Conservation (phyloP, 2,797 vertebrate genomes). For the Macropus fuliginosus region DNA sequence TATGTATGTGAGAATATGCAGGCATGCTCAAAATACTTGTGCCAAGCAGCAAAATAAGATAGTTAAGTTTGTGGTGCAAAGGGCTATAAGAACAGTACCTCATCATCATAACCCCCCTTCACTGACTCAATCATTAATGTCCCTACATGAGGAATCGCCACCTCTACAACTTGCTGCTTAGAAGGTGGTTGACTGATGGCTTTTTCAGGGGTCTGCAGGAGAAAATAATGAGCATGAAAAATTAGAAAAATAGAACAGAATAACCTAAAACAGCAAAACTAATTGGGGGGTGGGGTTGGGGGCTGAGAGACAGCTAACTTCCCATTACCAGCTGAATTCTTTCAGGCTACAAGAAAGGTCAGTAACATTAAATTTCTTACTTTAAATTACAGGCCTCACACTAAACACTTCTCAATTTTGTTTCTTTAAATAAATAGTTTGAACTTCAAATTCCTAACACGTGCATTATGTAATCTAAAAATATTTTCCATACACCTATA, state of each 20-base stretch:
- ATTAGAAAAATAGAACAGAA: constrained; percentile 72
- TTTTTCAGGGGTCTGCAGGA: constrained; percentile 88
- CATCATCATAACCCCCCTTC: constrained; percentile 97
- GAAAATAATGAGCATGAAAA: constrained; percentile 80
- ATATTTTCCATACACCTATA: background rate
- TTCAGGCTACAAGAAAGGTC: background rate
- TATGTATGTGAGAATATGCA: constrained; percentile 76
- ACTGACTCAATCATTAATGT: constrained; percentile 96
- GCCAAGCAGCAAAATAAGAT: constrained; percentile 76
- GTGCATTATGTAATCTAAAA: background rate
- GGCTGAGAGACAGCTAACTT: background rate
- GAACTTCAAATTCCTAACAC: constrained; percentile 37
- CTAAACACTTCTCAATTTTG: background rate
- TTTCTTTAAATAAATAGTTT: constrained; percentile 6
- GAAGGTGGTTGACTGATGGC: constrained; percentile 85
- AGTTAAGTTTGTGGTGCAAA: constrained; percentile 78
- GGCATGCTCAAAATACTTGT: constrained; percentile 81
- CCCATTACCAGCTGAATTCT: background rate
- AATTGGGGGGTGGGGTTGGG: background rate
- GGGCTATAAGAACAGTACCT: constrained; percentile 89
- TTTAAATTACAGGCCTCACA: background rate
- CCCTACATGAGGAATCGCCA: constrained; percentile 96
- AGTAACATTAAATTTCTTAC: background rate
- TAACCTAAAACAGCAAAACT: background rate
- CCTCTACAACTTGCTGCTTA: constrained; percentile 93